Evolutionary conservation across 2,888 invertebrate species (phyloP).

Genomic region (Falcaria lacertinaria): DNA sequence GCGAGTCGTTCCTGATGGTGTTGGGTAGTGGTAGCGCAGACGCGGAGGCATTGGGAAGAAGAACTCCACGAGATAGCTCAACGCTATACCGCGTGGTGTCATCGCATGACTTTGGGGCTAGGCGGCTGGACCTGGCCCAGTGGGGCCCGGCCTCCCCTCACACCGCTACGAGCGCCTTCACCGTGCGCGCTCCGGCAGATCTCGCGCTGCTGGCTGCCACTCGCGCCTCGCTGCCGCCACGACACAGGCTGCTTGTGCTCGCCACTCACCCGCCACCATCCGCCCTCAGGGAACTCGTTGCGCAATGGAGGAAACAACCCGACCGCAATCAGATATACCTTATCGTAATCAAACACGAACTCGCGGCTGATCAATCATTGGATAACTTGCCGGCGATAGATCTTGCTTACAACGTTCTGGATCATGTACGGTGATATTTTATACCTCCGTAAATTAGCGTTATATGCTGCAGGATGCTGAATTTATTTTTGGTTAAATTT

Average conservation of each 20-base stretch:
- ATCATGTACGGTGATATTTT: conserved; percentile 27
- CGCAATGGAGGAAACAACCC: conserved; percentile 31
- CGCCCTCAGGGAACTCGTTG: conserved; percentile 31
- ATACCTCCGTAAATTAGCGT: background rate
- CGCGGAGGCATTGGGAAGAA: conserved; percentile 4
- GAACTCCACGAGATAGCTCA: conserved; percentile 13
- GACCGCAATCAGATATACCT: conserved; percentile 32
- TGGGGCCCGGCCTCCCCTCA: conserved; percentile 26
- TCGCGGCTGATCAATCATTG: conserved; percentile 23
- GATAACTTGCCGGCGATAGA: conserved; percentile 36
- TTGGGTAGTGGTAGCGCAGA: conserved; percentile 22
- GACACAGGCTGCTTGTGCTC: conserved; percentile 31
- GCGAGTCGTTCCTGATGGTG: conserved; percentile 27
- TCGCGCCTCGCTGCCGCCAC: conserved; percentile 18
- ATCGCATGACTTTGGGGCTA: conserved; percentile 14
- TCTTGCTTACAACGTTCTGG: conserved; percentile 33
- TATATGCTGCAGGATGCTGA: no score
- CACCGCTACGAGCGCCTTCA: conserved; percentile 23
- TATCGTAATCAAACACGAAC: conserved; percentile 34
- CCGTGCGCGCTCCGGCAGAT: conserved; percentile 28
- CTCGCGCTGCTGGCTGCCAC: conserved; percentile 21
- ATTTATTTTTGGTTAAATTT: background rate
- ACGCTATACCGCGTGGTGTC: conserved; percentile 25
- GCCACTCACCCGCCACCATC: conserved; percentile 30
- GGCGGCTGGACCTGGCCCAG: conserved; percentile 20